Evolutionary conservation across 2,113 vertebrate species (phyloP).

Genomic region (Chaenogobius annularis): DNA sequence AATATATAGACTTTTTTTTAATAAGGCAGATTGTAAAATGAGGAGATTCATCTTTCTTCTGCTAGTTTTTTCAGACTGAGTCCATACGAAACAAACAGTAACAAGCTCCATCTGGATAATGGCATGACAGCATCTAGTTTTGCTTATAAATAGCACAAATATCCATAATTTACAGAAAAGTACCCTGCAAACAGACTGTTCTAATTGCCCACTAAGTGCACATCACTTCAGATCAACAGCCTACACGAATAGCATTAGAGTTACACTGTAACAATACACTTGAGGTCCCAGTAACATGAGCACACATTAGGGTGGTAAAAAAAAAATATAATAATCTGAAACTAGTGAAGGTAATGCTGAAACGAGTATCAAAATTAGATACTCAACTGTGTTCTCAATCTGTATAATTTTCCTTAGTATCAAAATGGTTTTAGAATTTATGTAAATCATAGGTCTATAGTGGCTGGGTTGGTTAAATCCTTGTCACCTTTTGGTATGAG

Average conservation of each 20-base stretch:
- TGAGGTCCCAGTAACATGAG: neutral
- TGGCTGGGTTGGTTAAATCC: no score
- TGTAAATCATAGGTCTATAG: no score
- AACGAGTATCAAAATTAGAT: no score
- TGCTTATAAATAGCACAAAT: constrained; percentile 4
- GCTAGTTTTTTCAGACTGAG: neutral
- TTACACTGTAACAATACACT: neutral
- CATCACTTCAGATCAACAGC: neutral
- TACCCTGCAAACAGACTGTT: neutral
- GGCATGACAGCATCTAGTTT: constrained; percentile 3
- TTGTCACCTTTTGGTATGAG: no score
- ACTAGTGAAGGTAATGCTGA: no score
- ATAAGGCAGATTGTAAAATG: neutral
- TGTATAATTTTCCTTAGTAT: no score
- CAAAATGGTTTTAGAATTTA: no score
- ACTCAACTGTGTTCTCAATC: no score
- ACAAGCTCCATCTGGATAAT: constrained; percentile 27
- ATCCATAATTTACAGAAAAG: constrained; percentile 8
- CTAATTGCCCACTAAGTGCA: constrained; percentile 15
- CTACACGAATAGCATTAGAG: neutral
- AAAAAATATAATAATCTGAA: no score
- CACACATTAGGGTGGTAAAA: neutral
- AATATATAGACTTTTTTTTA: neutral
- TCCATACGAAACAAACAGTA: constrained; percentile 11
- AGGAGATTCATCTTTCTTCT: neutral